phyloP scores from a whole-genome alignment of 2,888 invertebrate species.

The Torymus aiolomorphi region DNA sequence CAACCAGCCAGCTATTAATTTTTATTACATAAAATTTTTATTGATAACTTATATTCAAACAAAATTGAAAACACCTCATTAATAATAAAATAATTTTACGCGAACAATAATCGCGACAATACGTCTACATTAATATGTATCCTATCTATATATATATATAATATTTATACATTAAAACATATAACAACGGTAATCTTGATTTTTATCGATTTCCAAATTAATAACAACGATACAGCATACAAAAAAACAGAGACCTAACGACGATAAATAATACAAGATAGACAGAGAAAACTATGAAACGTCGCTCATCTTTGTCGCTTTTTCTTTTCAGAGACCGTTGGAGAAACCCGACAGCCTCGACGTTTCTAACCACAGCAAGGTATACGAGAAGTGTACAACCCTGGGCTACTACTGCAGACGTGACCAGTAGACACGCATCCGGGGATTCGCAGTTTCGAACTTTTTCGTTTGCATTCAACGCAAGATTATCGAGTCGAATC shows the following conservation, averaged over 20 bases:
- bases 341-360: conserved; percentile 93
- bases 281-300: background rate
- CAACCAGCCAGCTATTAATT: background rate
- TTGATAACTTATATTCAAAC: conserved; percentile 33
- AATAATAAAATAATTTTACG: conserved; percentile 39
- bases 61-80: conserved; percentile 28
- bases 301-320: background rate
- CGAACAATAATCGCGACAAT: background rate
- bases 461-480: background rate
- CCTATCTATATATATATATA: background rate
- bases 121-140: conserved; percentile 25
- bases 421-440: conserved; percentile 72
- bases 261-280: conserved; percentile 10
- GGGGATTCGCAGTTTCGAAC: no score
- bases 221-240: conserved; percentile 26
- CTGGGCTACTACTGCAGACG: conserved; percentile 90
- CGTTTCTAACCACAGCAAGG: conserved; percentile 92
- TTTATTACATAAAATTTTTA: conserved; percentile 39
- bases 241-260: conserved; percentile 10
- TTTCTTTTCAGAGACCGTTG: conserved; percentile 83
- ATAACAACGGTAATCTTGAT: conserved; percentile 33
- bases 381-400: conserved; percentile 91
- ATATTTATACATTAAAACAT: conserved; percentile 25
- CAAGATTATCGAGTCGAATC: background rate
- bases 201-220: conserved; percentile 4